These are phyloP conservation scores for Anolis apletophallus DNA, from an alignment of 2,797 vertebrate species.

Conservation along the genomic window DNA sequence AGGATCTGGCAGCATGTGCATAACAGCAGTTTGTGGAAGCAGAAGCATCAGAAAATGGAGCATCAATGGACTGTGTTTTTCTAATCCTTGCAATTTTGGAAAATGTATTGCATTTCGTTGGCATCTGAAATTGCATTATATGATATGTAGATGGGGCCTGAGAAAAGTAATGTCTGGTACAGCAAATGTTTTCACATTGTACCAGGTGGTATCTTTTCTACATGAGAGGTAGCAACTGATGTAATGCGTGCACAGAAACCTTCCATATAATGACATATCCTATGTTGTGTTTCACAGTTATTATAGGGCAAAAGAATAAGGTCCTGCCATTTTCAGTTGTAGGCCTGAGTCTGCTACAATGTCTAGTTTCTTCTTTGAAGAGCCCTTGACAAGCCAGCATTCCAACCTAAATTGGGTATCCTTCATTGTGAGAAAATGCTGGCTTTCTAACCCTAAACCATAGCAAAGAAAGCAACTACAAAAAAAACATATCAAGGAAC, in stretches of 20 bases:
- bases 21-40: no score
- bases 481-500: neutral
- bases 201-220: neutral
- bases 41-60: no score
- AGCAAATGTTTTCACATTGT: constrained; percentile 7
- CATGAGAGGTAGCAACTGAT: neutral
- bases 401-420: neutral
- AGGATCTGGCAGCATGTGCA: no score
- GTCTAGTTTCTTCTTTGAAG: neutral
- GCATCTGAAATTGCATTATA: no score
- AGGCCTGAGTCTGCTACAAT: neutral
- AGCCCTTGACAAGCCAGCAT: neutral
- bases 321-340: neutral
- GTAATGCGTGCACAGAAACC: neutral
- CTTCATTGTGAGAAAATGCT: neutral
- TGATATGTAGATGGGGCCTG: no score
- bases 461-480: neutral
- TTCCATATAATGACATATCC: neutral
- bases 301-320: neutral
- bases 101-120: no score
- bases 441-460: neutral
- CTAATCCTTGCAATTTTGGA: no score
- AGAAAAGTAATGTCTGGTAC: no score
- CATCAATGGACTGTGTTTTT: no score
- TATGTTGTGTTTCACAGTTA: neutral